These are phyloP conservation scores for Antennarius maculatus DNA, from an alignment of 2,797 vertebrate genomes.

Conservation along the genomic window DNA sequence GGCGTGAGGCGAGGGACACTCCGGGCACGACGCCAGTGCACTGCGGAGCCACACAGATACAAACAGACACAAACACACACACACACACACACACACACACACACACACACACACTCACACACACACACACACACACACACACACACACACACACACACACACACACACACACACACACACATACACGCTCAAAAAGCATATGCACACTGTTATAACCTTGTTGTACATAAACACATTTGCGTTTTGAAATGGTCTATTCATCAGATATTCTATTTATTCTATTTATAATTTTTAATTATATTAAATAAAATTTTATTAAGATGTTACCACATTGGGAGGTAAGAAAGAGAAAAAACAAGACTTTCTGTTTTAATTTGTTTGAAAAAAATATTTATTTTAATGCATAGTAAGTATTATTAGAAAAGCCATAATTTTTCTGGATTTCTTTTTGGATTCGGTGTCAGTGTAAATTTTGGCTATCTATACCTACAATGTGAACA, in stretches of 20 bases:
- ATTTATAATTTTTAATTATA: no score
- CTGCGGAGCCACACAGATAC: no score
- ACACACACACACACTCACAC: no score
- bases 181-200: slow-evolving; percentile 21
- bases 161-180: not conserved
- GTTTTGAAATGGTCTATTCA: slow-evolving; percentile 20
- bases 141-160: not conserved
- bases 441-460: no score
- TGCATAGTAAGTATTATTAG: no score
- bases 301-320: not conserved
- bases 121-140: not conserved
- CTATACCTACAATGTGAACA: not conserved
- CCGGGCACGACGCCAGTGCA: no score
- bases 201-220: slow-evolving; percentile 12
- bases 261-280: not conserved
- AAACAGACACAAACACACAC: not conserved
- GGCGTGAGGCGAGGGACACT: no score
- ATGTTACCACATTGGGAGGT: slow-evolving; percentile 10
- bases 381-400: not conserved
- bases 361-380: slow-evolving; percentile 53
- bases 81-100: not conserved
- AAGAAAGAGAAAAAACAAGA: slow-evolving; percentile 20
- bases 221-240: slow-evolving; percentile 23
- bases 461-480: no score
- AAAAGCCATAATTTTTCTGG: no score